Base-by-base conservation (phyloP, 2,797 vertebrate species). In the Pogoniulus pusillus region DNA sequence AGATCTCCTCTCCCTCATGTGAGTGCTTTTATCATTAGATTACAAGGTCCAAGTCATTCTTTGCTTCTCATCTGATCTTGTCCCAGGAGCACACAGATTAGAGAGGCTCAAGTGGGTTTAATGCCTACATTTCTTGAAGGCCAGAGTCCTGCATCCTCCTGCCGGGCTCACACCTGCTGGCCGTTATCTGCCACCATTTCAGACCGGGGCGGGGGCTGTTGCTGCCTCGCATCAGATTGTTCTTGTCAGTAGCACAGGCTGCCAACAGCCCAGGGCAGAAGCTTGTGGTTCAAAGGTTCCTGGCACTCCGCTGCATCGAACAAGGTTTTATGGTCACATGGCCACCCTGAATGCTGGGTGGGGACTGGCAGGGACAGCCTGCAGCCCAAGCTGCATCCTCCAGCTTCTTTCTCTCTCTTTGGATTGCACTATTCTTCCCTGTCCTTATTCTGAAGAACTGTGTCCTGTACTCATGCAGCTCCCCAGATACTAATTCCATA, bases 51-150 rank as follows among this genome's bases (percentile, higher is more conserved):
- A 76, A 90, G 79, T 68, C 58, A 32, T 85, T 89, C 60, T 81
- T 88, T 79, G 78, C 86, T 91, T 74, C 77, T 75, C 90, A 35
- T 85, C 82, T 85, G 87, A 54, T 82, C 72, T 71, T 23, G 29
- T 70, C 69, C 78, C 75, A 3, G 4, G 71, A 82, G 45, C 37
- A 41, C 5, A 30, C 69, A 58, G 90, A 58, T 91, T 82, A 76
- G 88, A 86, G 69, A 82, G 58, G 79, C 87, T 87, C 58, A 68
- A 75, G 75, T 0, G 0, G 45, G 60, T 43, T 77, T 64, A 87
- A 83, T 9, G 0, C 60, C 63, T 74, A 29, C 8, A 0, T 34
- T 70, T 84, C 58, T 45, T 24, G 58, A 88, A 88, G 68, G 78
- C 81, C 81, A 27, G 62, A 76, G 74, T 66, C 68, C 70, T 17